Conservation (phyloP, 2,113 vertebrate genomes). For the Plecotus auritus region DNA sequence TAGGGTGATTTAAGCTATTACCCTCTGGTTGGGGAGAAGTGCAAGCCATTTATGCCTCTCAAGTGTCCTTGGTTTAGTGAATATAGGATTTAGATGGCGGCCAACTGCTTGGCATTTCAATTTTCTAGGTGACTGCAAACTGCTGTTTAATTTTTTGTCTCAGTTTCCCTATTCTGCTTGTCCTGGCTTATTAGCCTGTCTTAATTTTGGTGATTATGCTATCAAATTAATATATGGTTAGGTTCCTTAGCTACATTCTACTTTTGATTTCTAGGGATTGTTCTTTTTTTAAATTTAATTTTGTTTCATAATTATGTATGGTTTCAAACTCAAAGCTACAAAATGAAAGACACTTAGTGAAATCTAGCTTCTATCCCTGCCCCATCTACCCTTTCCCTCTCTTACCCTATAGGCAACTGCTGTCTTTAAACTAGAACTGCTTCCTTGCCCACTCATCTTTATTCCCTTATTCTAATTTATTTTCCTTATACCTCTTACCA, state of each 20-base stretch:
- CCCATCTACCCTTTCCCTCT: background rate
- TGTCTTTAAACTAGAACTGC: background rate
- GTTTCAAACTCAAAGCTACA: background rate
- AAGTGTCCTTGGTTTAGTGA: too few relatives aligned
- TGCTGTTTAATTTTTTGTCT: too few relatives aligned
- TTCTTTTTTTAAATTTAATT: conserved; percentile 1
- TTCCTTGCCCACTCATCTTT: too few relatives aligned
- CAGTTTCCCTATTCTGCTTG: too few relatives aligned
- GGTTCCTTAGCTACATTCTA: background rate
- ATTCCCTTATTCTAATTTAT: background rate
- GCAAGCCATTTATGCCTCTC: too few relatives aligned
- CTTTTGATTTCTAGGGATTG: conserved; percentile 7
- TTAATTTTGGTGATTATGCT: background rate
- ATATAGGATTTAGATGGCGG: too few relatives aligned
- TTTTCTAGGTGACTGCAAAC: too few relatives aligned
- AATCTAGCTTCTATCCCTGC: background rate
- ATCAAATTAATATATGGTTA: background rate
- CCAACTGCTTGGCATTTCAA: too few relatives aligned
- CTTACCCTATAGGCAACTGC: background rate
- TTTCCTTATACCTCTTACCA: background rate
- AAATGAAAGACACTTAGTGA: background rate
- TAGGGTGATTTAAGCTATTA: too few relatives aligned
- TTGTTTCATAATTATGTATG: background rate
- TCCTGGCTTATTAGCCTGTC: too few relatives aligned
- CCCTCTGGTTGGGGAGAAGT: too few relatives aligned